Conservation (phyloP, 2,888 invertebrate genomes). For the Tetragnatha montana region DNA sequence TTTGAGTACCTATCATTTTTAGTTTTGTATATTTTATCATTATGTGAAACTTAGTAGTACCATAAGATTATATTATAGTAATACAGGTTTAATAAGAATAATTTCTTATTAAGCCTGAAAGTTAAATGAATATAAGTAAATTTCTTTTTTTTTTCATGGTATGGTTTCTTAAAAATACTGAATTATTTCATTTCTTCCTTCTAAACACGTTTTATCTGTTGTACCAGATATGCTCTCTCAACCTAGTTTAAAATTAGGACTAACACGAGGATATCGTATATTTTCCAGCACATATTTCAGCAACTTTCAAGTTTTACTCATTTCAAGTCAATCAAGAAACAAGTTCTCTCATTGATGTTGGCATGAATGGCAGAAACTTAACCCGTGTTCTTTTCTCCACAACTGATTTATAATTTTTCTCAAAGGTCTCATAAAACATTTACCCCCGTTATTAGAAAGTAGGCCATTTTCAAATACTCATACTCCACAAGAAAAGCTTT, state of each 20-base stretch:
- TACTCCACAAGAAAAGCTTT: constrained; percentile 28
- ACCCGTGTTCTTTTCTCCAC: background rate
- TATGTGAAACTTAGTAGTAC: no score
- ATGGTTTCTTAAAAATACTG: no score
- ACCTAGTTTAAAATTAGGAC: background rate
- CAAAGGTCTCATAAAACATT: constrained; percentile 5
- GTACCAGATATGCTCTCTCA: background rate
- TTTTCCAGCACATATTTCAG: background rate
- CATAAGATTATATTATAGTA: no score
- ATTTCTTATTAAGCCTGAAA: no score
- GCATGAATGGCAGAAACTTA: background rate
- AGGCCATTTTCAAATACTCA: constrained; percentile 18
- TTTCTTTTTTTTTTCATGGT: no score
- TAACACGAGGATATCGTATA: background rate
- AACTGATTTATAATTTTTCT: constrained; percentile 32
- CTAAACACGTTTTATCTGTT: background rate
- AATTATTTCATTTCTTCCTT: background rate
- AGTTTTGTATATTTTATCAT: no score
- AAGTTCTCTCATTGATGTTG: no score
- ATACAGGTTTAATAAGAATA: no score
- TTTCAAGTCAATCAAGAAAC: no score
- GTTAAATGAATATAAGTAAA: no score
- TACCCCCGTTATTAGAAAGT: constrained; percentile 19
- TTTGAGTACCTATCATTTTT: no score
- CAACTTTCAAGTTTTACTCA: background rate